phyloP scores from a whole-genome alignment of 2,888 invertebrate genomes.

The Arrhopalites spinosus region DNA sequence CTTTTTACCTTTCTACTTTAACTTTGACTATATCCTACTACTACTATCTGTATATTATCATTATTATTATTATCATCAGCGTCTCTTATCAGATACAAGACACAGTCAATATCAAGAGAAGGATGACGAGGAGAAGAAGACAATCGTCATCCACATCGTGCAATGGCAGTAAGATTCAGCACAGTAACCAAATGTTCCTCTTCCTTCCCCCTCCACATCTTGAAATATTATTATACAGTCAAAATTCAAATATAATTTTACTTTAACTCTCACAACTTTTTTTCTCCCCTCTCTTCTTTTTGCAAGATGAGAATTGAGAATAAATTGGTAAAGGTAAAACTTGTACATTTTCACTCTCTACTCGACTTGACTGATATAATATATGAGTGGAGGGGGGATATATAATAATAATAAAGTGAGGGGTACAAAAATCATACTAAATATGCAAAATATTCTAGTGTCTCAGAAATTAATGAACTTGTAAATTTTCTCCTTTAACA shows the following conservation, averaged over 20 bases:
- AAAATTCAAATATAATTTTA: no score
- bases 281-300: no score
- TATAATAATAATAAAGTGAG: neutral
- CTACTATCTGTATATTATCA: neutral
- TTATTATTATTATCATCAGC: neutral
- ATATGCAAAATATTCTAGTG: neutral
- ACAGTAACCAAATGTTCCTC: no score
- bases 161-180: no score
- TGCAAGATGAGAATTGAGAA: no score
- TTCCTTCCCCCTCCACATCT: no score
- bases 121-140: no score
- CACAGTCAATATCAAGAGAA: no score
- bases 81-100: neutral
- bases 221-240: no score
- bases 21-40: neutral
- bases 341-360: neutral
- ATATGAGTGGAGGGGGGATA: neutral
- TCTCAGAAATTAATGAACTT: neutral
- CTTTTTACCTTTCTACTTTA: neutral
- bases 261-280: no score
- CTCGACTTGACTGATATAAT: no score
- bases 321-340: neutral
- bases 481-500: neutral
- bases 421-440: neutral
- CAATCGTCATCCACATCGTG: no score